phyloP scores from a whole-genome alignment of 2,113 vertebrate genomes.

The Phyllopteryx taeniolatus region DNA sequence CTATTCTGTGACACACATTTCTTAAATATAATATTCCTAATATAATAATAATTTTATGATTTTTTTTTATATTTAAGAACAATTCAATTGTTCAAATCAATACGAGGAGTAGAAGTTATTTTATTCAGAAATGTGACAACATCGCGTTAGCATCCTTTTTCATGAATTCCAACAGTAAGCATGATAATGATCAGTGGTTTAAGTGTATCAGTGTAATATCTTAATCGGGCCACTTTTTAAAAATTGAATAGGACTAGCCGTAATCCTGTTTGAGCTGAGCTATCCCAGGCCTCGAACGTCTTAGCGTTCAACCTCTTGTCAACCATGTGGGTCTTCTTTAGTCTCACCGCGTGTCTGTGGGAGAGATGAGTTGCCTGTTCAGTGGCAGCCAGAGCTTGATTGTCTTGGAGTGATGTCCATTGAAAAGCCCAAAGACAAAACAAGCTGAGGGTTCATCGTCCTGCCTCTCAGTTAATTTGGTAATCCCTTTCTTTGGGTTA shows the following conservation, averaged over 20 bases:
- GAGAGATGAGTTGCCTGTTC: slow-evolving; percentile 51
- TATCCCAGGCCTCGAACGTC: slow-evolving; percentile 13
- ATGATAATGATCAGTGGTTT: not conserved
- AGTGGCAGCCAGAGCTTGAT: slow-evolving; percentile 37
- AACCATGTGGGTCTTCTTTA: slow-evolving; percentile 39
- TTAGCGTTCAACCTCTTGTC: slow-evolving; percentile 23
- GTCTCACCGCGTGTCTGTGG: slow-evolving; percentile 37
- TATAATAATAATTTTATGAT: too few relatives aligned
- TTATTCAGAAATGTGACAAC: not conserved
- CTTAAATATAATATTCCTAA: too few relatives aligned
- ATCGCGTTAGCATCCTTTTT: not conserved
- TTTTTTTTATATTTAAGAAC: too few relatives aligned
- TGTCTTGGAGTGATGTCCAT: slow-evolving; percentile 49
- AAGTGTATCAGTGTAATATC: not conserved
- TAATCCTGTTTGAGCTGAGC: not conserved
- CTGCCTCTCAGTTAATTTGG: slow-evolving; percentile 52
- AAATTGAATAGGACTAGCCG: not conserved
- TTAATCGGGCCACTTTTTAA: not conserved
- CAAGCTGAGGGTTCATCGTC: slow-evolving; percentile 48
- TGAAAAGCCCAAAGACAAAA: slow-evolving; percentile 51
- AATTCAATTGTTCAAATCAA: too few relatives aligned
- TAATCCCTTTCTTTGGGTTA: slow-evolving; percentile 65
- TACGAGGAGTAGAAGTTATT: slow-evolving; percentile 27
- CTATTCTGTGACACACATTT: too few relatives aligned
- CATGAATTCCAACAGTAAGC: not conserved